These are phyloP conservation scores for Pipistrellus pipistrellus DNA, from an alignment of 2,797 vertebrate genomes.

Conservation along the genomic window DNA sequence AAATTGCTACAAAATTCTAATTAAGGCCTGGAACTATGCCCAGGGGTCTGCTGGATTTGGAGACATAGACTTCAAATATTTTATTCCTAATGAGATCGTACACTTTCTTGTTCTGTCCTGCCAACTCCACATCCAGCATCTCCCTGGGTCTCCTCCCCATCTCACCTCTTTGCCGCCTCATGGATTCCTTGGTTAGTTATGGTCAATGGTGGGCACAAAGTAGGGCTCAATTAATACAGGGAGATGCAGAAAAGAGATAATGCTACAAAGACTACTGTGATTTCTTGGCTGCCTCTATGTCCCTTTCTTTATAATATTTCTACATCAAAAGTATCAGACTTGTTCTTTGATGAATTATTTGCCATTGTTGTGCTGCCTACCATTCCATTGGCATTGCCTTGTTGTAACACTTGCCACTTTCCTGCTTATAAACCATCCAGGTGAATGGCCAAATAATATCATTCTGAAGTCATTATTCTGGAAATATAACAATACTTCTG, in stretches of 20 bases:
- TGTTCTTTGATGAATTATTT: not conserved
- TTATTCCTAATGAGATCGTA: not conserved
- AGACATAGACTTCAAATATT: not conserved
- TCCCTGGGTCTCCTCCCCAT: not conserved
- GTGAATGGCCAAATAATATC: not conserved
- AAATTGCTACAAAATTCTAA: not conserved
- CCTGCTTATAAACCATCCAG: not conserved
- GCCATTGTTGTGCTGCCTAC: not conserved
- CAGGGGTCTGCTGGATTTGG: not conserved
- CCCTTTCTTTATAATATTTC: not conserved
- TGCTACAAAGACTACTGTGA: not conserved
- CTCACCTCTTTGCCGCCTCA: accelerated
- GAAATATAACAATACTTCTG: conserved; percentile 42
- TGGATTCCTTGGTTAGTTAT: not conserved
- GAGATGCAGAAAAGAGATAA: not conserved
- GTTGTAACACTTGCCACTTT: not conserved
- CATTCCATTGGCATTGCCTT: accelerated
- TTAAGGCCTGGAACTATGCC: not conserved
- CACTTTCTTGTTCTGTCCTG: not conserved
- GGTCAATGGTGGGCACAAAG: not conserved
- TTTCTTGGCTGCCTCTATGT: not conserved
- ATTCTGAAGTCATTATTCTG: not conserved
- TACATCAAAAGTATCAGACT: not conserved
- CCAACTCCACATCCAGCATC: not conserved
- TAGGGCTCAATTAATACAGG: not conserved